These are phyloP conservation scores for Sminthopsis crassicaudata DNA, from an alignment of 2,113 vertebrate genomes.

Conservation along the genomic window DNA sequence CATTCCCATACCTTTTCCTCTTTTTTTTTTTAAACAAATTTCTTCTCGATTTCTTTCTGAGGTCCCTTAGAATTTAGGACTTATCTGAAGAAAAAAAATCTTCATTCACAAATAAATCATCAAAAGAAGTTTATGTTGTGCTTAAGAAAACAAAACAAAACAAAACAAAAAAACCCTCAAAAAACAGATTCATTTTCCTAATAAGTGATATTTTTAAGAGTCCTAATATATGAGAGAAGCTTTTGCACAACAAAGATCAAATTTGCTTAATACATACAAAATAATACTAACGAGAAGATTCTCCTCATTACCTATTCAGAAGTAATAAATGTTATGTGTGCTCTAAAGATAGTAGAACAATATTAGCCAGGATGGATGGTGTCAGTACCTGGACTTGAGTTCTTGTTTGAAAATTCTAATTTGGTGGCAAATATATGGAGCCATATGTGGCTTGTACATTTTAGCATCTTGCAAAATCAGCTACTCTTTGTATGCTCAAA, in stretches of 20 bases:
- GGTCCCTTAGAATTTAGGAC: neutral
- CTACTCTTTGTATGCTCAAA: constrained; percentile 72
- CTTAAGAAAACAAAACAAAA: neutral
- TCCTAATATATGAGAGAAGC: neutral
- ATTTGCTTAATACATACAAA: constrained; percentile 15
- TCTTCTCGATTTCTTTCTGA: neutral
- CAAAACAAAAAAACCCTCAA: neutral
- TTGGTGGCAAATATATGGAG: constrained; percentile 50
- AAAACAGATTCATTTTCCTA: neutral
- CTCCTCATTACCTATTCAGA: neutral
- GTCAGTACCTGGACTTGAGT: constrained; percentile 57
- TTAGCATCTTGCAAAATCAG: constrained; percentile 78
- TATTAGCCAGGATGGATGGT: constrained; percentile 21
- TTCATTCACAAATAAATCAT: neutral
- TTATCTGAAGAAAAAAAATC: neutral
- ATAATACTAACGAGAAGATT: constrained; percentile 33
- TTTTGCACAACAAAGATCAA: neutral
- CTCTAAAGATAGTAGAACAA: constrained; percentile 38
- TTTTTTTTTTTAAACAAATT: neutral
- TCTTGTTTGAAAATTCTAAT: constrained; percentile 67
- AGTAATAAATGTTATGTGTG: constrained; percentile 27
- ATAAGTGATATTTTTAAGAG: neutral
- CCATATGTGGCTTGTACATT: constrained; percentile 69
- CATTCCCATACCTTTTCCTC: neutral
- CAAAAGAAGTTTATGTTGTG: neutral